phyloP scores from a whole-genome alignment of 2,113 vertebrate genomes.

The Corythornis madagascariensis region DNA sequence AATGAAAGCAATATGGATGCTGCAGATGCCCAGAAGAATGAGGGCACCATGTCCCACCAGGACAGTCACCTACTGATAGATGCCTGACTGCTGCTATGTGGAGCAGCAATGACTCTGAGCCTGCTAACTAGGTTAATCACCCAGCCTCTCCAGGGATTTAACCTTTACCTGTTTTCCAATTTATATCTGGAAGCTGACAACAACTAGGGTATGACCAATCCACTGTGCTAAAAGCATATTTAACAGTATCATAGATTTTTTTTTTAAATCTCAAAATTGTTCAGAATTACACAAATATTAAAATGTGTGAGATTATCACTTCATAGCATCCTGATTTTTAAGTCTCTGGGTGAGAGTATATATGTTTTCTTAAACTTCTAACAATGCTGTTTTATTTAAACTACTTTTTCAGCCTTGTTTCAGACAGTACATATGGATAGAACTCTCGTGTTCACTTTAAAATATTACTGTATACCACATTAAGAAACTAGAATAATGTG shows the following conservation, averaged over 20 bases:
- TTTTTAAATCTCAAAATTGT: neutral
- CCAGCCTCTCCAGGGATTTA: conserved; percentile 24
- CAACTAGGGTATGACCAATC: neutral
- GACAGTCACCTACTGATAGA: neutral
- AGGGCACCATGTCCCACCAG: conserved; percentile 7
- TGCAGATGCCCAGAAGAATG: neutral
- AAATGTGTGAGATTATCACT: conserved; percentile 58
- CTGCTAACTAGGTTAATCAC: conserved; percentile 34
- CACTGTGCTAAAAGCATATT: neutral
- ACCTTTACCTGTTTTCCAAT: neutral
- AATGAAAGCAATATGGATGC: neutral
- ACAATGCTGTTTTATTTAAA: neutral
- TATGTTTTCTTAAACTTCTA: neutral
- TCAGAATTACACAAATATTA: conserved; percentile 49
- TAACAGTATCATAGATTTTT: neutral
- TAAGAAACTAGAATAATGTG: neutral
- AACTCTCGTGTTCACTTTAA: neutral
- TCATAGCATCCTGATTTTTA: neutral
- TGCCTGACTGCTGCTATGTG: neutral
- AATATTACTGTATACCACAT: neutral
- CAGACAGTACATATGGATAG: neutral
- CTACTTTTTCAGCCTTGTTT: neutral
- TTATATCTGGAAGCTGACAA: conserved; percentile 45
- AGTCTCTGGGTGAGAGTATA: neutral
- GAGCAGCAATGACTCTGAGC: neutral